Evolutionary conservation across 92 coral and sea anemone species (phyloP).

Genomic region (Umimayanthus chanpuru): DNA sequence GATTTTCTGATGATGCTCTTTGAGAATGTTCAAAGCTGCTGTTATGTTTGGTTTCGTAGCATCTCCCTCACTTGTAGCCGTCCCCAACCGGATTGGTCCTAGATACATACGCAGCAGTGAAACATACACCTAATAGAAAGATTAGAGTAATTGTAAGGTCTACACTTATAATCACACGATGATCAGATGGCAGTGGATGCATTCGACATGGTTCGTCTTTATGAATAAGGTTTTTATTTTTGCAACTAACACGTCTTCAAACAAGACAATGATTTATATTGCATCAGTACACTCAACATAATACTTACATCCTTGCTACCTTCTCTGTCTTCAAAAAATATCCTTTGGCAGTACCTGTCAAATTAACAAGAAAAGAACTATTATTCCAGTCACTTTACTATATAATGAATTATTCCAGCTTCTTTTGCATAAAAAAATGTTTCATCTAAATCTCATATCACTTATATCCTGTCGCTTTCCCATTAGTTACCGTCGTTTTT

Average conservation of each 20-base stretch:
- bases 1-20: slow-evolving; percentile 92
- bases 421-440: neutral
- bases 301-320: slow-evolving; percentile 94
- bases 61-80: slow-evolving; percentile 38
- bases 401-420: neutral
- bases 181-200: no score
- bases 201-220: no score
- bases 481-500: neutral
- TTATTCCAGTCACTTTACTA: no score
- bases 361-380: neutral
- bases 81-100: slow-evolving; percentile 70
- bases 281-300: neutral
- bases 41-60: slow-evolving; percentile 71
- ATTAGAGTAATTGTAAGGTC: neutral
- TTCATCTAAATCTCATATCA: neutral
- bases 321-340: slow-evolving; percentile 83
- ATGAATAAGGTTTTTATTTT: no score
- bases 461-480: neutral
- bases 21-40: slow-evolving; percentile 85
- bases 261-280: neutral
- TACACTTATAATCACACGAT: neutral
- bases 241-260: neutral
- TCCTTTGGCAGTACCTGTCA: slow-evolving; percentile 87
- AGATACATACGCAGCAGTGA: slow-evolving; percentile 91
- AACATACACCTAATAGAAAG: slow-evolving; percentile 80